phyloP scores from a whole-genome alignment of 2,113 vertebrate genomes.

The Neotoma lepida region DNA sequence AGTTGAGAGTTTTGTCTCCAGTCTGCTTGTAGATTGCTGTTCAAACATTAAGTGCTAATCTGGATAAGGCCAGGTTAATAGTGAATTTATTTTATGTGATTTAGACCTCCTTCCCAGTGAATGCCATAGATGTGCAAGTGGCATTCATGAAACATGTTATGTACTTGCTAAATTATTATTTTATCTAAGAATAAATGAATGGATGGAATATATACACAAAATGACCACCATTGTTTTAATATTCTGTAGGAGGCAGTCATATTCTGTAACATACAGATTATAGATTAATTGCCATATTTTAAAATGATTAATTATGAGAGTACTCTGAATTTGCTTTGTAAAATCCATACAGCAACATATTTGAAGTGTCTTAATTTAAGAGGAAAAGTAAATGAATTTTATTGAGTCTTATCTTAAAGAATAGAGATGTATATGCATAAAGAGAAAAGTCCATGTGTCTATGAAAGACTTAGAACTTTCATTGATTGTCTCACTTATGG shows the following conservation, averaged over 20 bases:
- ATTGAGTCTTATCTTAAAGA: background rate
- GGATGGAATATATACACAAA: background rate
- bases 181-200: background rate
- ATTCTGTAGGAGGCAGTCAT: background rate
- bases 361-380: background rate
- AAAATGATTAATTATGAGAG: conserved; percentile 27
- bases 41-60: background rate
- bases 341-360: background rate
- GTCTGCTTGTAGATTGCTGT: background rate
- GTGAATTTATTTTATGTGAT: background rate
- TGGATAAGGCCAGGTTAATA: background rate
- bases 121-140: background rate
- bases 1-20: conserved; percentile 5
- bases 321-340: background rate
- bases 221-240: background rate
- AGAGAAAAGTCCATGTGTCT: background rate
- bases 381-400: conserved; percentile 28
- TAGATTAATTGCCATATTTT: conserved; percentile 11
- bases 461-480: background rate
- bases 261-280: background rate
- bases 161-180: conserved; percentile 1
- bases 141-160: background rate
- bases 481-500: background rate
- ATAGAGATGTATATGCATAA: background rate
- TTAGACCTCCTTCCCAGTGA: background rate